A percentile compares a stretch with the other conserved stretches of the same genome.
These are phyloP conservation scores for Arge pagana DNA, from an alignment of 2,888 invertebrate species.

Conservation along the genomic window DNA sequence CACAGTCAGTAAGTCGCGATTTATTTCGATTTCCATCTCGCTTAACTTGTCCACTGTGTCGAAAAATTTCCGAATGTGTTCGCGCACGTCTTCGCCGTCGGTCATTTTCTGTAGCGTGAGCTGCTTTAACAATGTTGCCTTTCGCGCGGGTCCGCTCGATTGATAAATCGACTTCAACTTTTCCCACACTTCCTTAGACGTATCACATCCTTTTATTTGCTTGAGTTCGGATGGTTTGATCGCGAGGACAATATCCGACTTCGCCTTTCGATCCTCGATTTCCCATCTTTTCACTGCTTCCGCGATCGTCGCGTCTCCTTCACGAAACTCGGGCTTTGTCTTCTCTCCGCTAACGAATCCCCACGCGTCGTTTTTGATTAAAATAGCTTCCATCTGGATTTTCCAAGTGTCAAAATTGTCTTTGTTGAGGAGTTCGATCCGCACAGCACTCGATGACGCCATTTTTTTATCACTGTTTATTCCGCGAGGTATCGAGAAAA, in stretches of 20 bases:
- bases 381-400: constrained; percentile 19
- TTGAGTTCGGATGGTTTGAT: constrained; percentile 25
- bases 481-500: no score
- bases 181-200: constrained; percentile 21
- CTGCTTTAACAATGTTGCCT: constrained; percentile 50
- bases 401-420: constrained; percentile 25
- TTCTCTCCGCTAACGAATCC: constrained; percentile 12
- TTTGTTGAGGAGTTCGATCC: constrained; percentile 20
- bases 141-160: constrained; percentile 46
- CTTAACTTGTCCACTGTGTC: constrained; percentile 46
- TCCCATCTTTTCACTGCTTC: constrained; percentile 14
- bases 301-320: background rate
- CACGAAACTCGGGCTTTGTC: constrained; percentile 14
- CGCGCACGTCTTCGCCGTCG: constrained; percentile 41
- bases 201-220: constrained; percentile 22
- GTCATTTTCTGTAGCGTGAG: constrained; percentile 44
- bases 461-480: no score
- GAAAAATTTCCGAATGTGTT: constrained; percentile 46
- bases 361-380: constrained; percentile 18
- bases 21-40: constrained; percentile 42
- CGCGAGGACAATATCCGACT: constrained; percentile 19
- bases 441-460: background rate
- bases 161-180: constrained; percentile 26
- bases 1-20: constrained; percentile 43
- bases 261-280: constrained; percentile 18